Conservation (phyloP, 2,797 vertebrate genomes). For the Aeoliscus strigatus region DNA sequence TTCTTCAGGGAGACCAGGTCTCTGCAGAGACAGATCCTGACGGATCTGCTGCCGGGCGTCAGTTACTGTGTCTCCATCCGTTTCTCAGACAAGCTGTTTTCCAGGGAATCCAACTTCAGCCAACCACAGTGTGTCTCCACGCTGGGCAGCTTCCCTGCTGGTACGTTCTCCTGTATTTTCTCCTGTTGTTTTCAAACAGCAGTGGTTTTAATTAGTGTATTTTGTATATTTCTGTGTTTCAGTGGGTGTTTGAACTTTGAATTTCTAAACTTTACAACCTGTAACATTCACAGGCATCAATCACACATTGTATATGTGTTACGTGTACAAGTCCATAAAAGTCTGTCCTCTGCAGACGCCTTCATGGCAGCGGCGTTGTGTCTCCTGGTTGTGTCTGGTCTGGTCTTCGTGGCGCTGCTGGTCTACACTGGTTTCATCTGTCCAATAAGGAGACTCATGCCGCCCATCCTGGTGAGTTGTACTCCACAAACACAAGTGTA, state of each 20-base stretch:
- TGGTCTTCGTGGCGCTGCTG: neutral
- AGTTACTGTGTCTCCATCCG: slow-evolving; percentile 50
- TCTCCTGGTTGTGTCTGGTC: fast-evolving
- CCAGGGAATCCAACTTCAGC: slow-evolving; percentile 15
- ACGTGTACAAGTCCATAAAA: too few species aligned
- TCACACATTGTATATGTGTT: too few species aligned
- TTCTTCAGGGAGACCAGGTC: fast-evolving
- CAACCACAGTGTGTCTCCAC: slow-evolving; percentile 22
- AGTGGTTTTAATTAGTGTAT: too few species aligned
- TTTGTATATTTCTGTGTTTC: too few species aligned
- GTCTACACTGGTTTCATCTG: slow-evolving; percentile 19
- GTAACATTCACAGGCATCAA: too few species aligned
- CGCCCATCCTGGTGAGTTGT: slow-evolving; percentile 45
- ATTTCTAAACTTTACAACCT: too few species aligned
- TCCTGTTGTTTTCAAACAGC: too few species aligned
- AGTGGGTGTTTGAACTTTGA: too few species aligned
- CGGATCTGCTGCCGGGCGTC: slow-evolving; percentile 3
- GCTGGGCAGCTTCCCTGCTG: neutral
- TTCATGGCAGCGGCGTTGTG: neutral
- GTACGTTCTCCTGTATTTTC: too few species aligned
- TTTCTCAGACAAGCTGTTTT: fast-evolving
- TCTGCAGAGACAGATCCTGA: neutral
- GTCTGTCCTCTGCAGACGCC: slow-evolving; percentile 24
- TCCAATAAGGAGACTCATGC: slow-evolving; percentile 6
- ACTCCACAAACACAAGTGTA: too few species aligned